These are phyloP conservation scores for Zonitis immaculata DNA, from an alignment of 2,888 invertebrate species.

Conservation along the genomic window DNA sequence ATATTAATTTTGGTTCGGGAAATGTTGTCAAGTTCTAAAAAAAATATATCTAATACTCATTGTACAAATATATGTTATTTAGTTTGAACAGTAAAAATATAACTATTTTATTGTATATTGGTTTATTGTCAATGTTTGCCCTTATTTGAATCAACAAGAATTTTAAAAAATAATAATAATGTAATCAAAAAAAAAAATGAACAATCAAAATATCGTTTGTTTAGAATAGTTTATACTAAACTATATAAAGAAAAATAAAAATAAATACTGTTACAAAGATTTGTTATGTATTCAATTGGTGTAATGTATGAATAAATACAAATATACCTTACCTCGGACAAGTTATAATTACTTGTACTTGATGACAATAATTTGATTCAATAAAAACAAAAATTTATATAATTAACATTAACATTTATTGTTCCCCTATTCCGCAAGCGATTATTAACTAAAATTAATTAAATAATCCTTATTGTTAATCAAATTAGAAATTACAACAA, in stretches of 20 bases:
- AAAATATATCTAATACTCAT: neutral
- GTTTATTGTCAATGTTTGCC: neutral
- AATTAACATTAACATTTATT: constrained; percentile 7
- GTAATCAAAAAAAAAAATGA: constrained; percentile 26
- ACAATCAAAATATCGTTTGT: constrained; percentile 39
- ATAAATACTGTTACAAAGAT: constrained; percentile 36
- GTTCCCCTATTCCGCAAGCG: neutral
- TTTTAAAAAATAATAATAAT: constrained; percentile 9
- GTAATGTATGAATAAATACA: constrained; percentile 33
- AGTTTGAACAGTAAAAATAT: constrained; percentile 11
- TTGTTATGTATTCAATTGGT: constrained; percentile 41
- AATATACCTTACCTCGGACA: constrained; percentile 40
- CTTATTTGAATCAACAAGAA: constrained; percentile 18
- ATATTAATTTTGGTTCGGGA: constrained; percentile 6
- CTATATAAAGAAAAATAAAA: constrained; percentile 17
- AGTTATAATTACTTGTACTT: constrained; percentile 44
- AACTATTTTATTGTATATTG: constrained; percentile 9
- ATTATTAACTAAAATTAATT: neutral
- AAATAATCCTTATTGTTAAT: neutral
- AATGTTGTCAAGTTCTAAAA: constrained; percentile 14
- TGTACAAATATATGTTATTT: constrained; percentile 15
- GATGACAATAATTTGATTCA: constrained; percentile 48
- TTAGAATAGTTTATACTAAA: constrained; percentile 29
- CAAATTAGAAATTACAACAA: neutral
- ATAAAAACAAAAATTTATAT: constrained; percentile 45